These are phyloP conservation scores for Lycodopsis pacificus DNA, from an alignment of 2,797 vertebrate species.

Conservation along the genomic window DNA sequence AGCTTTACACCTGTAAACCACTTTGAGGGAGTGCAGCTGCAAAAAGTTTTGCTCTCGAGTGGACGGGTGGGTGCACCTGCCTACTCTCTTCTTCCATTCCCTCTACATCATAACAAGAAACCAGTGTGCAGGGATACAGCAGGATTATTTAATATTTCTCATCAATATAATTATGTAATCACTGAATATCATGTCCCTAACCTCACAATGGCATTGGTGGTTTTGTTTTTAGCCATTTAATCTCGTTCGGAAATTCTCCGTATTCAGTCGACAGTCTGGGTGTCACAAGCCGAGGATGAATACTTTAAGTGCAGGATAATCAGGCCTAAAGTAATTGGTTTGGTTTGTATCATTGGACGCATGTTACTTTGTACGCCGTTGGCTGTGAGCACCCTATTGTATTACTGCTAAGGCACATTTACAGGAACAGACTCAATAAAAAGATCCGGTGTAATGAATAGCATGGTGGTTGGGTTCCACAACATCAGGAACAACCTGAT, in stretches of 20 bases:
- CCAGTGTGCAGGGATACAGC: not conserved
- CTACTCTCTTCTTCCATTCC: conserved; percentile 16
- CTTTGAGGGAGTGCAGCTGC: conserved; percentile 39
- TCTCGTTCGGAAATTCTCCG: conserved; percentile 12
- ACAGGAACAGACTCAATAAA: conserved; percentile 23
- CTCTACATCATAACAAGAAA: conserved; percentile 14
- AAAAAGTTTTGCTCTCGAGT: conserved; percentile 39
- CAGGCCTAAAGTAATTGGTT: conserved; percentile 53
- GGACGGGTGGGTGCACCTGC: conserved; percentile 30
- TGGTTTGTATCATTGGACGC: conserved; percentile 26
- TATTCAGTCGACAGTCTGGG: not conserved
- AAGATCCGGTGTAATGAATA: conserved; percentile 1
- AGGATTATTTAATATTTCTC: not conserved
- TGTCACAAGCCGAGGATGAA: conserved; percentile 41
- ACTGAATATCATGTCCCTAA: not conserved
- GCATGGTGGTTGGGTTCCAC: not conserved
- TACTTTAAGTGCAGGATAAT: conserved; percentile 54
- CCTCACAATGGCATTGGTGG: not conserved
- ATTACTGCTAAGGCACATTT: conserved; percentile 27
- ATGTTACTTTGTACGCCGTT: not conserved
- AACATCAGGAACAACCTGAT: not conserved
- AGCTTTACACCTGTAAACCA: conserved; percentile 36
- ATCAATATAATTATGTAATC: not conserved
- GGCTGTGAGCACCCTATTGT: conserved; percentile 7
- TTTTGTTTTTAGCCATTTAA: conserved; percentile 32